Conservation (phyloP, 2,888 invertebrate genomes). For the Cantharis flavilabris region DNA sequence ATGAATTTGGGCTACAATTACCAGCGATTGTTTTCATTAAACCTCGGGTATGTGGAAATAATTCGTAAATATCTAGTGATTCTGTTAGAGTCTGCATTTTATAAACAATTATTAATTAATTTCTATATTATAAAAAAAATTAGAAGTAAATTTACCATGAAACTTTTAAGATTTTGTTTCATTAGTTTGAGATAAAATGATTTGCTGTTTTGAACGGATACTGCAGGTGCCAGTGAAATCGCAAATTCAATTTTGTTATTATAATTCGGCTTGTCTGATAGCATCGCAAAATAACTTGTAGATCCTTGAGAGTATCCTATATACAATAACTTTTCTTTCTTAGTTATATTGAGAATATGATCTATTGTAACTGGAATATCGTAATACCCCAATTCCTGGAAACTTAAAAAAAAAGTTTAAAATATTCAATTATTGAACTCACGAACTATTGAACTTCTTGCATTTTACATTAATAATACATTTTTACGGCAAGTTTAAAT, state of each 20-base stretch:
- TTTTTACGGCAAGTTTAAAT: no score
- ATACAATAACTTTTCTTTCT: conserved; percentile 67
- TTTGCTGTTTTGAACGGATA: neutral
- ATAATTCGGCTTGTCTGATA: conserved; percentile 66
- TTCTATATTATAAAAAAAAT: no score
- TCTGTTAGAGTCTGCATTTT: neutral
- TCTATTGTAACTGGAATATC: conserved; percentile 85
- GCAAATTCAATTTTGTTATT: conserved; percentile 68
- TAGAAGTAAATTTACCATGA: neutral
- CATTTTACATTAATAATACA: no score
- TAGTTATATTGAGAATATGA: conserved; percentile 64
- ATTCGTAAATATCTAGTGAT: neutral
- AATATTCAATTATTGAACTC: no score
- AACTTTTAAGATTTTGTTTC: neutral
- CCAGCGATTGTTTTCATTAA: neutral
- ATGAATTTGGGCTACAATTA: neutral
- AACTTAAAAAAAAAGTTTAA: no score
- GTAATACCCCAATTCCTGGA: neutral
- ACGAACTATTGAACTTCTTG: no score
- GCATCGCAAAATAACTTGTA: conserved; percentile 70
- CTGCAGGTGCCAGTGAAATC: conserved; percentile 72
- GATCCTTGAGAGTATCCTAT: conserved; percentile 83
- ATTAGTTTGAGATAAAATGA: neutral
- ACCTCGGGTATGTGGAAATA: neutral
- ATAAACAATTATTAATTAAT: no score